Evolutionary conservation across 2,797 vertebrate species (phyloP).

Genomic region (Helarctos malayanus): DNA sequence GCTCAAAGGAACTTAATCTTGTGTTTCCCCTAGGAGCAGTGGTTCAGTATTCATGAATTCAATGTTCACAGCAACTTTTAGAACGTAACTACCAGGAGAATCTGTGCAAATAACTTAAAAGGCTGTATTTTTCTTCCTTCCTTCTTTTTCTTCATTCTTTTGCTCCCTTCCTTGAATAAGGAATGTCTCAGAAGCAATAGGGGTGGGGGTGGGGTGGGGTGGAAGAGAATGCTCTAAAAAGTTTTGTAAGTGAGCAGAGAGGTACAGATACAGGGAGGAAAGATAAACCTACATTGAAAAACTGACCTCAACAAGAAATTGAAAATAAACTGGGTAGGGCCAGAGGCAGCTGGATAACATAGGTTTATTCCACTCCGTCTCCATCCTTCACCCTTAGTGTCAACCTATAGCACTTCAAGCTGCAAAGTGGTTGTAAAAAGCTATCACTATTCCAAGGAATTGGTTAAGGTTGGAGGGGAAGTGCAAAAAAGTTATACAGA

Average conservation of each 20-base stretch:
- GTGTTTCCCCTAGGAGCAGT: not conserved
- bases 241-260: not conserved
- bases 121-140: not conserved
- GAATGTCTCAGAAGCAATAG: not conserved
- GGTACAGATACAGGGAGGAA: not conserved
- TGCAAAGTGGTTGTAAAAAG: conserved; percentile 30
- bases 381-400: not conserved
- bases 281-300: conserved; percentile 6
- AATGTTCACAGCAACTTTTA: not conserved
- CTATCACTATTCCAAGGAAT: not conserved
- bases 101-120: conserved; percentile 34
- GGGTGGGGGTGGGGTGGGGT: not conserved
- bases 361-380: not conserved
- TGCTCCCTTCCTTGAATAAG: not conserved
- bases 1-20: not conserved
- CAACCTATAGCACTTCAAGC: not conserved
- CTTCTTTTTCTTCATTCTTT: not conserved
- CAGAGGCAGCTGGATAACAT: not conserved
- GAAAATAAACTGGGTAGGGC: conserved; percentile 46
- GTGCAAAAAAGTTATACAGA: not conserved
- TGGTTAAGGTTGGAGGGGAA: not conserved
- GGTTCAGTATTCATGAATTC: not conserved
- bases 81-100: not conserved
- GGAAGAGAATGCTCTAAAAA: not conserved
- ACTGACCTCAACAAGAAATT: not conserved